phyloP scores from a whole-genome alignment of 2,113 vertebrate species.

The Fulica atra region DNA sequence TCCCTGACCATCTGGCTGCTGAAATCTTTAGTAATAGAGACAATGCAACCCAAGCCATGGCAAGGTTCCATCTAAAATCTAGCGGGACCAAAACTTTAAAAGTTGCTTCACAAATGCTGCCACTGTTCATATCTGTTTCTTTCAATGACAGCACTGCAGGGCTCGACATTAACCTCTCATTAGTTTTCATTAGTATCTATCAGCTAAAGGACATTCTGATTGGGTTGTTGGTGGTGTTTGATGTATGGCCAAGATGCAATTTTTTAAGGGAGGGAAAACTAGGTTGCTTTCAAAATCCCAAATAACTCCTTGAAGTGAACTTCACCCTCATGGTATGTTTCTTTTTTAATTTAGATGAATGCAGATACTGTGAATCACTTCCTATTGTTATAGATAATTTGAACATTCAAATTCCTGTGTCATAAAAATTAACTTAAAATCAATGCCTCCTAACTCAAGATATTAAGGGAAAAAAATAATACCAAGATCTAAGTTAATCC shows the following conservation, averaged over 20 bases:
- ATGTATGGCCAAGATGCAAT: neutral
- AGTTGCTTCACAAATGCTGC: constrained; percentile 1
- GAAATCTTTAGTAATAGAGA: constrained; percentile 1
- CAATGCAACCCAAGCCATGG: neutral
- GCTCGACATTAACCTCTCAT: neutral
- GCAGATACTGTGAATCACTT: neutral
- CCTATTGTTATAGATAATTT: neutral
- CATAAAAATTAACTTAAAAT: neutral
- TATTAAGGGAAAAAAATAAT: neutral
- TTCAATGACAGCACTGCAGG: neutral
- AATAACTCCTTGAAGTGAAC: neutral
- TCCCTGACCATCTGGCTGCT: constrained; percentile 31
- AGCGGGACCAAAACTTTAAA: constrained; percentile 26
- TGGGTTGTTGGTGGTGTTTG: neutral
- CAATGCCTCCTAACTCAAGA: neutral
- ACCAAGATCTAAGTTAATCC: neutral
- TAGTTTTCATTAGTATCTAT: neutral
- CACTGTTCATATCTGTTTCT: neutral
- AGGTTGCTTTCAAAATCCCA: neutral
- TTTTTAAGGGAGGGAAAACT: neutral
- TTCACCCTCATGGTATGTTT: neutral
- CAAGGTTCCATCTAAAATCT: constrained; percentile 39
- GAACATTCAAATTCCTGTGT: neutral
- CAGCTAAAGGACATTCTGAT: neutral
- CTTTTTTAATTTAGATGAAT: neutral